Percentiles rank a stretch among this genome's conserved stretches.
These are phyloP conservation scores for Nothoprocta perdicaria DNA, from an alignment of 2,113 vertebrate genomes.

Conservation along the genomic window DNA sequence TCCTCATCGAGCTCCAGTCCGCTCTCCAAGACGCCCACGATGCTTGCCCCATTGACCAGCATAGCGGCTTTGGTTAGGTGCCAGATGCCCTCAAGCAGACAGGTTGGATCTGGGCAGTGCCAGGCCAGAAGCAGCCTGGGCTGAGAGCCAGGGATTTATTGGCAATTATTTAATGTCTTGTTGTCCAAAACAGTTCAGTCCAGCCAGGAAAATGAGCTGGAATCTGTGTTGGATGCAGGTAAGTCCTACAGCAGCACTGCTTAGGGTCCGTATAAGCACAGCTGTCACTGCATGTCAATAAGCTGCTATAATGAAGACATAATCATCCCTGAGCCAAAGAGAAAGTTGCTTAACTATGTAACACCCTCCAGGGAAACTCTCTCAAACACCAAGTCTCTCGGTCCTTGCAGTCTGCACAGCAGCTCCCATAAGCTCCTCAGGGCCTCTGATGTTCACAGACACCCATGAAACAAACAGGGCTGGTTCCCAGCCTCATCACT, in stretches of 20 bases:
- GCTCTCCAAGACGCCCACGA: rapidly evolving
- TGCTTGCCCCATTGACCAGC: not conserved
- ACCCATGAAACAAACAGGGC: not conserved
- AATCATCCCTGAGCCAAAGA: not conserved
- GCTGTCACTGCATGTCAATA: not conserved
- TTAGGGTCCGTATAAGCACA: rapidly evolving
- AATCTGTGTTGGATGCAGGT: not conserved
- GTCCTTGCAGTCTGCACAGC: not conserved
- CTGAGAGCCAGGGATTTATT: not conserved
- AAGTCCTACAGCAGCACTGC: not conserved
- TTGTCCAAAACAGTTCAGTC: not conserved
- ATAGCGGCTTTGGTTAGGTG: not conserved
- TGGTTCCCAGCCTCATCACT: not conserved
- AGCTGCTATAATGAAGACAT: not conserved
- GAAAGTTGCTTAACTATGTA: not conserved
- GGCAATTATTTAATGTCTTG: not conserved
- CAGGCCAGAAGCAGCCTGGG: not conserved
- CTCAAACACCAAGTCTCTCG: not conserved
- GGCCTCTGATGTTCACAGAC: not conserved
- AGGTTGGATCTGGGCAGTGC: not conserved
- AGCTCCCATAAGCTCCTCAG: not conserved
- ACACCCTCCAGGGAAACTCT: not conserved
- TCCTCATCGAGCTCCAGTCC: not conserved
- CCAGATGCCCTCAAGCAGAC: not conserved
- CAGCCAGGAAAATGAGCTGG: not conserved